Percentiles rank a stretch among this genome's conserved stretches.
Evolutionary conservation across 2,888 invertebrate genomes (phyloP).

Genomic region (Lamellibrachia columna): DNA sequence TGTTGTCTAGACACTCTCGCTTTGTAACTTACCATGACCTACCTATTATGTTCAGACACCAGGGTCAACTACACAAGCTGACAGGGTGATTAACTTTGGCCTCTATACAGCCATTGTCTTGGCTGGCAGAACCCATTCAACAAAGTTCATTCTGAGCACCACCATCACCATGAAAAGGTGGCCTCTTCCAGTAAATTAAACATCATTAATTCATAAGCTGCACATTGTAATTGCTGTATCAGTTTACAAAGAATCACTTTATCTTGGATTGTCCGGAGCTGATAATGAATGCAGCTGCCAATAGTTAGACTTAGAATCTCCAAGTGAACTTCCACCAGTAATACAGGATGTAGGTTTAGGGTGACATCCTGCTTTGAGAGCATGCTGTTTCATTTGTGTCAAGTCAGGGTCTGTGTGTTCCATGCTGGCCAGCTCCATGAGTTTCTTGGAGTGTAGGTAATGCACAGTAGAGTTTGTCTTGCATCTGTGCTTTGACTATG

Average conservation of each 20-base stretch:
- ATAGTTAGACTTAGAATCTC: not conserved
- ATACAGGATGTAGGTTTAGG: not conserved
- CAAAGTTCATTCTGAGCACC: not conserved
- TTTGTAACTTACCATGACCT: not conserved
- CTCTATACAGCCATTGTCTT: not conserved
- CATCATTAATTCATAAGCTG: not conserved
- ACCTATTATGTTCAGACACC: too few species aligned
- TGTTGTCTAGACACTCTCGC: constrained; percentile 6
- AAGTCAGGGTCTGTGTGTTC: not conserved
- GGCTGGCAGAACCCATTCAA: not conserved
- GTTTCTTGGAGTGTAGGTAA: not conserved
- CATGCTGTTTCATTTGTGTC: not conserved
- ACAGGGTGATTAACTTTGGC: not conserved
- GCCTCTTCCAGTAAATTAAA: not conserved
- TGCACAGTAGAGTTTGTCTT: not conserved
- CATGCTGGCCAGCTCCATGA: not conserved
- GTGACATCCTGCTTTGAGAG: not conserved
- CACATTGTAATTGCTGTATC: not conserved
- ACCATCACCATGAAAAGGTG: not conserved
- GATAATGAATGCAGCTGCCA: not conserved
- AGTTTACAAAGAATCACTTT: not conserved
- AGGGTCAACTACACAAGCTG: not conserved
- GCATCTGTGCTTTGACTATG: not conserved
- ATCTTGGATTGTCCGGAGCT: not conserved
- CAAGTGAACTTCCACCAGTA: not conserved